These are phyloP conservation scores for Lagopus leucura DNA, from an alignment of 2,113 vertebrate species.

Conservation along the genomic window DNA sequence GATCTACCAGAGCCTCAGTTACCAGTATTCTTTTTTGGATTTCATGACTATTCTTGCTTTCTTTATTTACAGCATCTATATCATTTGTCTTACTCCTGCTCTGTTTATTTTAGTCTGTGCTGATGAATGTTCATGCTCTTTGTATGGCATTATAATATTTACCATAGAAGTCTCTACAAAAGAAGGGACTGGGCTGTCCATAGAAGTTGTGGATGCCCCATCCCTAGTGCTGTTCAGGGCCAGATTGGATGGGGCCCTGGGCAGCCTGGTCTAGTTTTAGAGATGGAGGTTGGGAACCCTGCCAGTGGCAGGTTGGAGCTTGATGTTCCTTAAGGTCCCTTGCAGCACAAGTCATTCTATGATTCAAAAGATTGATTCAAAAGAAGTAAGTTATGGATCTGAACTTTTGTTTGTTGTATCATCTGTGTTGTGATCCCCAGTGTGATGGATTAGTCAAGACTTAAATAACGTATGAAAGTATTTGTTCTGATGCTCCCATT, in stretches of 20 bases:
- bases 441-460: neutral
- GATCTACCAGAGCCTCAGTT: neutral
- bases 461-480: neutral
- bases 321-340: too few relatives aligned
- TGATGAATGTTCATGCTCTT: neutral
- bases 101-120: neutral
- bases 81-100: neutral
- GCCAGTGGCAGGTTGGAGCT: too few relatives aligned
- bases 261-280: too few relatives aligned
- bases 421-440: neutral
- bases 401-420: neutral
- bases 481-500: neutral
- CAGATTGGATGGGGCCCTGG: too few relatives aligned
- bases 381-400: neutral
- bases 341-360: too few relatives aligned
- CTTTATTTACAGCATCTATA: neutral
- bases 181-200: neutral
- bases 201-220: too few relatives aligned
- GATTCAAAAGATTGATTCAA: neutral
- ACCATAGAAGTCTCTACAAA: neutral
- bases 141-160: neutral
- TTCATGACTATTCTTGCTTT: neutral
- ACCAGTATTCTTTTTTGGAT: neutral
- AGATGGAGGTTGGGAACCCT: too few relatives aligned
- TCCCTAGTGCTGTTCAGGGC: too few relatives aligned